Evolutionary conservation across 2,113 vertebrate species (phyloP).

Genomic region (Gadus macrocephalus): DNA sequence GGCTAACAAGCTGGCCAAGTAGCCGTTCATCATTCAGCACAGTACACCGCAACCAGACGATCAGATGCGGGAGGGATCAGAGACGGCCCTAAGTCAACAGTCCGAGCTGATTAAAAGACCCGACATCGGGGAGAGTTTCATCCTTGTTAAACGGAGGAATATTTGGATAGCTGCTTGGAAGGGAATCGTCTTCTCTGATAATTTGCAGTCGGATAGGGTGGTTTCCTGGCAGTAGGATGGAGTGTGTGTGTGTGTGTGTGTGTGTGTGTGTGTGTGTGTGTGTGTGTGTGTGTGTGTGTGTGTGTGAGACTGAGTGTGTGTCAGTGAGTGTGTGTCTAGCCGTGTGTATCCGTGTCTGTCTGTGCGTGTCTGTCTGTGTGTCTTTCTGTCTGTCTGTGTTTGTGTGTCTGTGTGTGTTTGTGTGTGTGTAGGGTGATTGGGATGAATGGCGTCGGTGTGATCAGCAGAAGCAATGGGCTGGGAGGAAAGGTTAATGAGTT

Average conservation of each 20-base stretch:
- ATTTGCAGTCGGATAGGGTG: conserved; percentile 34
- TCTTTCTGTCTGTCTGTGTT: too few species aligned
- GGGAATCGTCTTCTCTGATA: conserved; percentile 43
- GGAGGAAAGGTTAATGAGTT: conserved; percentile 27
- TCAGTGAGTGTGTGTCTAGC: too few species aligned
- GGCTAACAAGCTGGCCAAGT: conserved; percentile 34
- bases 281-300: not conserved
- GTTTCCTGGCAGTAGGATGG: not conserved
- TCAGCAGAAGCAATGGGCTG: conserved; percentile 66
- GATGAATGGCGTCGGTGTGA: conserved; percentile 82
- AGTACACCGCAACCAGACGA: conserved; percentile 23
- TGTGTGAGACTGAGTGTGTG: too few species aligned
- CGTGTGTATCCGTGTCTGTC: too few species aligned
- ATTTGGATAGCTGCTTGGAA: conserved; percentile 60
- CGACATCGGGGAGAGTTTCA: conserved; percentile 4
- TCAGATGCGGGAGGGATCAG: conserved; percentile 21
- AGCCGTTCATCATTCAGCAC: conserved; percentile 20
- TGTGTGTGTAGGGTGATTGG: conserved; percentile 71
- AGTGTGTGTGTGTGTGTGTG: not conserved
- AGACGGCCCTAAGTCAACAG: conserved; percentile 45
- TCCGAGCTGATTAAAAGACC: conserved; percentile 42
- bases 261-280: too few species aligned
- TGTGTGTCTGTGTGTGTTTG: too few species aligned
- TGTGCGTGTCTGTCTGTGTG: too few species aligned
- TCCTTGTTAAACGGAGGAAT: conserved; percentile 26